Percentiles rank a stretch among this genome's conserved stretches.
These are phyloP conservation scores for Petromus typicus DNA, from an alignment of 2,113 vertebrate genomes.

Conservation along the genomic window DNA sequence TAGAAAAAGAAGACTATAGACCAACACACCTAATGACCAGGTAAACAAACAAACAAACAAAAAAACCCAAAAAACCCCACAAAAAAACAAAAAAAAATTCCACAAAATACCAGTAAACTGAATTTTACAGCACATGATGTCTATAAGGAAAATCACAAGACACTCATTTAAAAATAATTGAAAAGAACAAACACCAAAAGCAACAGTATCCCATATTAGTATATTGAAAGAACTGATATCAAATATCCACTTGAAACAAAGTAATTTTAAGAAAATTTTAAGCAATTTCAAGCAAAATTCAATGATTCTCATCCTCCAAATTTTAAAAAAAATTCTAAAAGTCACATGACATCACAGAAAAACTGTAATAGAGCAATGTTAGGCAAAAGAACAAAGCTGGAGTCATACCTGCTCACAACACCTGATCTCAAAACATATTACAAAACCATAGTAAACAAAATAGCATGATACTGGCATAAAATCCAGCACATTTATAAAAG, in stretches of 20 bases:
- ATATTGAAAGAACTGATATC: background rate
- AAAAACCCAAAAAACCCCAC: background rate
- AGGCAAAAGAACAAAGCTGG: background rate
- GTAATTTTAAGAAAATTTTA: background rate
- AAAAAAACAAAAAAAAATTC: background rate
- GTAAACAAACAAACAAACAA: too few species aligned
- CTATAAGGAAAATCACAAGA: background rate
- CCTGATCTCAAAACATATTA: background rate
- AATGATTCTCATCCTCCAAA: background rate
- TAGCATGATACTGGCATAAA: background rate
- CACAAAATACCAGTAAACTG: background rate
- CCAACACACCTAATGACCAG: too few species aligned
- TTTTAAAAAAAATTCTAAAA: background rate
- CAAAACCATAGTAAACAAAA: too few species aligned
- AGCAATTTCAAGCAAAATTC: background rate
- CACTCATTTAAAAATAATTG: background rate
- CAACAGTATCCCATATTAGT: background rate
- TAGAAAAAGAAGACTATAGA: too few species aligned
- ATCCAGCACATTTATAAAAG: background rate
- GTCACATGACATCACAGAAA: background rate
- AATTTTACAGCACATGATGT: background rate
- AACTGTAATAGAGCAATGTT: background rate
- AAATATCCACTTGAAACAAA: background rate
- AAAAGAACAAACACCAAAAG: background rate
- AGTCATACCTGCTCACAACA: background rate